Base-by-base conservation (phyloP, 2,888 invertebrate species). In the Zhengitettix transpicula region DNA sequence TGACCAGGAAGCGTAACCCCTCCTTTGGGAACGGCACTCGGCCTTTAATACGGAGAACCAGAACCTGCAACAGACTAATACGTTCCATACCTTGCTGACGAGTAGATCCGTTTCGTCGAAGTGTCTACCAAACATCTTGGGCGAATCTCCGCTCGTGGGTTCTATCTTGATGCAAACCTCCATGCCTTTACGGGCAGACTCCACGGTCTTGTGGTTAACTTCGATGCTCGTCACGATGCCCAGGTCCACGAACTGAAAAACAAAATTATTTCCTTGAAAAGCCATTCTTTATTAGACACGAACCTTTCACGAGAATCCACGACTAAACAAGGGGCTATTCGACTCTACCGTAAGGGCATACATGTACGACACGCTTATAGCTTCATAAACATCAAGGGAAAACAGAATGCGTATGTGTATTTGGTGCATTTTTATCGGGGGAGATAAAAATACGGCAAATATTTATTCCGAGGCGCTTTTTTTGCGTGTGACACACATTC, bases 101-200 rank as follows among this genome's bases (percentile, higher is more conserved):
- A 99, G 81, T 72, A 92, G 79, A 75, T 99, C 99, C 52, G 87
- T 93, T 69, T 93, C 89, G 70, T 97, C 97, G 76, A 99, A 99
- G 77, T 99, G 99, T 61, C 99, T 81, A 12, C 99, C 99, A 74
- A 87, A 95, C 88, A 99, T 89, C 78, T 98, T 98, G 55, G 99
- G 99, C 56, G 98, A 86, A 74, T 99, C 97, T n/a, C 98, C 98
- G 15, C 95, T 91, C 56, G 92, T 84, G 41, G 95, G 89, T 68
- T 98, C 97, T 66, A 99, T 98, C 79, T 97, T 98, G 69, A 96
- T 83, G 77, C 95, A 95, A 51, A 96, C 91, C 75, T 94, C 93
- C 75, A 89, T 88, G 0, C 99, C 99, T 74, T 94, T 94, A 65
- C 92, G 82, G 12, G 98, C 99, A n/a, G 81, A 80, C 64, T 98